Percentiles rank a stretch among this genome's conserved stretches.
Conservation (phyloP, 2,888 invertebrate species). For the Cylindroiulus punctatus region DNA sequence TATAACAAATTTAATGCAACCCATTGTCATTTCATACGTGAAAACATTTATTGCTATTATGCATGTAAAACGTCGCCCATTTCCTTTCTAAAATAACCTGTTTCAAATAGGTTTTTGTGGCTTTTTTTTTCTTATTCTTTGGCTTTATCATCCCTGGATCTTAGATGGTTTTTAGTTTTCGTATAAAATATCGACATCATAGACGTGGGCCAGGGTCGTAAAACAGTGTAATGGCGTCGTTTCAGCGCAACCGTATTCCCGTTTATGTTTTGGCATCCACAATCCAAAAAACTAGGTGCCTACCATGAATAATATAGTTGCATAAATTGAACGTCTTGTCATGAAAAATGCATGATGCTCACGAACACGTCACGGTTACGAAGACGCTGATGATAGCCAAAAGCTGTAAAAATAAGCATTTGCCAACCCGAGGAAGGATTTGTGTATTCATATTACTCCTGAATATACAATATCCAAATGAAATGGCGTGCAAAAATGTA, state of each 20-base stretch:
- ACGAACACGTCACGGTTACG: conserved; percentile 11
- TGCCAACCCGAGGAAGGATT: not conserved
- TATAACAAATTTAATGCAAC: not conserved
- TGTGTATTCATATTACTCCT: not conserved
- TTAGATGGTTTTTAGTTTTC: conserved; percentile 22
- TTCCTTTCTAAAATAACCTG: conserved; percentile 12
- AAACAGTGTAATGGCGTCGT: not conserved
- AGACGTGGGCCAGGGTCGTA: not conserved
- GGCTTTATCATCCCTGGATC: not conserved
- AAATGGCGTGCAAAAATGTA: not conserved
- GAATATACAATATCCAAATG: not conserved
- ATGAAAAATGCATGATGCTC: conserved; percentile 34
- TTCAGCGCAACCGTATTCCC: conserved; percentile 9
- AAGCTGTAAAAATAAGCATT: conserved; percentile 11
- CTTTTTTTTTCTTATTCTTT: not conserved
- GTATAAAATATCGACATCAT: conserved; percentile 11
- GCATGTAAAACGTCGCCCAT: conserved; percentile 12
- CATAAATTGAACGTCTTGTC: conserved; percentile 25
- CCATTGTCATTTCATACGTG: conserved; percentile 36
- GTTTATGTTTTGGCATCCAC: not conserved
- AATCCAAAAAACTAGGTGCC: not conserved
- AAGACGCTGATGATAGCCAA: conserved; percentile 18
- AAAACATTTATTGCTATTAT: conserved; percentile 37
- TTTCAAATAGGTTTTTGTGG: not conserved
- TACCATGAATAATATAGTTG: conserved; percentile 39